A percentile compares a stretch with the other conserved stretches of the same genome.
These are phyloP conservation scores for Cynodonichthys magdalenae DNA, from an alignment of 2,797 vertebrate genomes.

Conservation along the genomic window DNA sequence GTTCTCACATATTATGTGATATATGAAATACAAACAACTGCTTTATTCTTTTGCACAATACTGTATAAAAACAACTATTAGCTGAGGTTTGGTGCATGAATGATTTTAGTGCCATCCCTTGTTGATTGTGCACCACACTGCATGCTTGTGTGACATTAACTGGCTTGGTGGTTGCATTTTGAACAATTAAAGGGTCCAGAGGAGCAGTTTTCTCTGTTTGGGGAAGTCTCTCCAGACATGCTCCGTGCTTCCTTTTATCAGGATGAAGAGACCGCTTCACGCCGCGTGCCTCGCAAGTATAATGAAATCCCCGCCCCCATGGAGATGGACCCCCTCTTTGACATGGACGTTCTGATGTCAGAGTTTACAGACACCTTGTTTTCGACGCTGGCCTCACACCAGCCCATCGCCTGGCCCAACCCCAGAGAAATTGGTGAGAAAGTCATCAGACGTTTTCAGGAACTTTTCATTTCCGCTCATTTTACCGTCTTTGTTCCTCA, in stretches of 20 bases:
- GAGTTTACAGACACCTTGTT: constrained; percentile 97
- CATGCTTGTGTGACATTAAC: constrained; percentile 69
- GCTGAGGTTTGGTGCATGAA: constrained; percentile 12
- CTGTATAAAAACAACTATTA: background rate
- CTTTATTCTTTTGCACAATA: constrained; percentile 1
- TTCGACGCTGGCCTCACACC: constrained; percentile 94
- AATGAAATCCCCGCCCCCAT: constrained; percentile 89
- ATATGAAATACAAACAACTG: background rate
- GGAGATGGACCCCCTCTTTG: constrained; percentile 94
- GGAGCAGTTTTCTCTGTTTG: constrained; percentile 85
- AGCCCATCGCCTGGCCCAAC: constrained; percentile 90
- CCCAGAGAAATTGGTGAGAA: constrained; percentile 92
- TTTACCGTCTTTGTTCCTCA: background rate
- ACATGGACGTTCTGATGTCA: constrained; percentile 96
- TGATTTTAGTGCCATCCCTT: background rate
- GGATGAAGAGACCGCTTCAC: constrained; percentile 88
- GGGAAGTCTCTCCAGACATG: constrained; percentile 86
- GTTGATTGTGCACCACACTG: constrained; percentile 37
- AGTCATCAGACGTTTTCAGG: background rate
- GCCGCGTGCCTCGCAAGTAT: constrained; percentile 80
- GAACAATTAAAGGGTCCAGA: constrained; percentile 76
- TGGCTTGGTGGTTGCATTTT: constrained; percentile 75
- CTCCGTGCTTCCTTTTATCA: constrained; percentile 84
- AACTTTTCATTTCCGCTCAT: background rate
- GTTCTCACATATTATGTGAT: background rate